phyloP scores from a whole-genome alignment of 1,140 invertebrate genomes.

The Belonocnema kinseyi region DNA sequence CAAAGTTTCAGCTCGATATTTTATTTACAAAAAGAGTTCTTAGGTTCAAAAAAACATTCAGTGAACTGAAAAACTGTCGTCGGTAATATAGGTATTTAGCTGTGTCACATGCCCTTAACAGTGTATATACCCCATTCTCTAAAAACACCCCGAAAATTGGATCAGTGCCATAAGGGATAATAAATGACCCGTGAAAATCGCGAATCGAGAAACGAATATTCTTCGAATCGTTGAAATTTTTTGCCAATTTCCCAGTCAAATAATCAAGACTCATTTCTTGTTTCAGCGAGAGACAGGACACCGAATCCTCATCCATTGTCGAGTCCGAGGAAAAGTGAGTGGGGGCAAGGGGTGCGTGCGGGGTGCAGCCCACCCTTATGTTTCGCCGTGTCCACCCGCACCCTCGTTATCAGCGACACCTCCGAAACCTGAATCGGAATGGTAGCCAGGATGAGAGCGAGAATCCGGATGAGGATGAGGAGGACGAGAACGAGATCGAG shows the following conservation, averaged over 20 bases:
- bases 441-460: constrained; percentile 44
- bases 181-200: not conserved
- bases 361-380: constrained; percentile 64
- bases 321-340: constrained; percentile 73
- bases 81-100: too few relatives aligned
- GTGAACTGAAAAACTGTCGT: too few relatives aligned
- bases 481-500: constrained; percentile 40
- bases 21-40: too few relatives aligned
- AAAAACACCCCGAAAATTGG: too few relatives aligned
- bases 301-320: constrained; percentile 67
- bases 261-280: constrained; percentile 34
- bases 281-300: constrained; percentile 72
- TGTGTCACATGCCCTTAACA: too few relatives aligned
- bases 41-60: too few relatives aligned
- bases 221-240: not conserved
- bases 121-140: too few relatives aligned
- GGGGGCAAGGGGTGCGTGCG: constrained; percentile 69
- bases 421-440: constrained; percentile 44
- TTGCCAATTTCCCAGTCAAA: not conserved
- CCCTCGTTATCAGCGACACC: constrained; percentile 57
- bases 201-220: not conserved
- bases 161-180: not conserved
- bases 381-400: constrained; percentile 65
- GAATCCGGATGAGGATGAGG: constrained; percentile 34
- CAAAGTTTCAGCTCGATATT: too few relatives aligned